Evolutionary conservation across 2,113 vertebrate species (phyloP).

Genomic region (Hypocryptadius cinnamomeus): DNA sequence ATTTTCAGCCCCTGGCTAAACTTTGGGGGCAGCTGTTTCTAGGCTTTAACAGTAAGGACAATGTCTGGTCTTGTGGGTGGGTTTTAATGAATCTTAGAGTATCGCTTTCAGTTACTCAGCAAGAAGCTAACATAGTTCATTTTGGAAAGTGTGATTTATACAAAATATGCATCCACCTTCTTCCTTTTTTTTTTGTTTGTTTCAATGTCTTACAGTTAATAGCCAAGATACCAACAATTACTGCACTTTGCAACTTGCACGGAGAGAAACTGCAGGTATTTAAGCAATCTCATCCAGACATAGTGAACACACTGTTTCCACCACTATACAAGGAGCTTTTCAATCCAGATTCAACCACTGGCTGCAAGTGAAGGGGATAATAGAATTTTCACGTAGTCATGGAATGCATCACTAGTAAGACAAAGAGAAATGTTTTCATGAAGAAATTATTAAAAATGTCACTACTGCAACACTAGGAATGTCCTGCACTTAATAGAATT

Average conservation of each 20-base stretch:
- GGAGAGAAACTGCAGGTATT: slow-evolving; percentile 98
- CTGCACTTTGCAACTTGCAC: slow-evolving; percentile 96
- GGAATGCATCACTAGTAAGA: slow-evolving; percentile 74
- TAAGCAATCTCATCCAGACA: slow-evolving; percentile 97
- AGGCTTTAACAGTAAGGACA: background rate
- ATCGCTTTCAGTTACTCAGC: background rate
- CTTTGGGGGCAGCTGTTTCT: background rate
- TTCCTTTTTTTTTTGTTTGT: background rate
- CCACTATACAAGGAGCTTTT: slow-evolving; percentile 99
- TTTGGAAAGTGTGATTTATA: background rate
- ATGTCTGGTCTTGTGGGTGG: background rate
- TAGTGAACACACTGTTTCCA: slow-evolving; percentile 95
- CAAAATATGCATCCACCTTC: background rate
- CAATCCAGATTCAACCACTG: slow-evolving; percentile 91
- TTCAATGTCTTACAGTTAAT: slow-evolving; percentile 81
- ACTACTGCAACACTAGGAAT: slow-evolving; percentile 95
- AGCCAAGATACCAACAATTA: slow-evolving; percentile 95
- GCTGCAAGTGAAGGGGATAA: slow-evolving; percentile 89
- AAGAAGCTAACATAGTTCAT: background rate
- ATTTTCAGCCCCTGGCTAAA: background rate
- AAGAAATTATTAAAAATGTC: slow-evolving; percentile 76
- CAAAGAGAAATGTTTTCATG: slow-evolving; percentile 77
- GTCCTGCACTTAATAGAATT: slow-evolving; percentile 96
- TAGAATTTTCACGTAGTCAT: slow-evolving; percentile 68
- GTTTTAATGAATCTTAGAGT: background rate